These are phyloP conservation scores for Porites cylindrica DNA, from an alignment of 92 coral and sea anemone species.

Conservation along the genomic window DNA sequence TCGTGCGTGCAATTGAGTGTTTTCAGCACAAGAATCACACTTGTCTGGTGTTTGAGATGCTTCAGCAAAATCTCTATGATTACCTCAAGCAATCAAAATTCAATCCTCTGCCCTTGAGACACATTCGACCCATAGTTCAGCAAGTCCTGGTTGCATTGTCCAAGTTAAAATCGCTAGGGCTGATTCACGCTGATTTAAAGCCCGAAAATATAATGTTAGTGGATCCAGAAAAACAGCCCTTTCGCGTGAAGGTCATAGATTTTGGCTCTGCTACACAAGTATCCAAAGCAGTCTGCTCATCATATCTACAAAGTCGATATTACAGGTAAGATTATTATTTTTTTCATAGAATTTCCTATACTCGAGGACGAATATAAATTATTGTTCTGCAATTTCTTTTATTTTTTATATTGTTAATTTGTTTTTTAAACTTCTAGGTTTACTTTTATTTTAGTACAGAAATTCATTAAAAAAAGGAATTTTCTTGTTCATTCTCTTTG, in stretches of 20 bases:
- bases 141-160: constrained; percentile 97
- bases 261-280: constrained; percentile 99
- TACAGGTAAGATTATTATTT: constrained; percentile 78
- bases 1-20: constrained; percentile 98
- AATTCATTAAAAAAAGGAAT: not conserved
- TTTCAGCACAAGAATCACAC: constrained; percentile 98
- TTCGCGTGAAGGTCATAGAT: constrained; percentile 96
- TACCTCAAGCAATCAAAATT: constrained; percentile 97
- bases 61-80: constrained; percentile 96
- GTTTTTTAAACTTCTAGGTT: too few species aligned
- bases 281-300: constrained; percentile 96
- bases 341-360: constrained; percentile 3
- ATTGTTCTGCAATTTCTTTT: not conserved
- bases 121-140: constrained; percentile 96
- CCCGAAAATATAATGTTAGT: constrained; percentile 98
- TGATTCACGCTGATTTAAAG: constrained; percentile 96
- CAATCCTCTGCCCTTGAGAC: constrained; percentile 90
- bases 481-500: not conserved
- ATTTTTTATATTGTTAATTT: not conserved
- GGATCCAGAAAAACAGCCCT: constrained; percentile 96
- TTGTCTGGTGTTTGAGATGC: constrained; percentile 97
- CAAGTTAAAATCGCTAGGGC: constrained; percentile 88
- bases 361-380: not conserved
- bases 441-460: constrained; percentile 4
- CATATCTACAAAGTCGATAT: constrained; percentile 97